Evolutionary conservation across 2,797 vertebrate species (phyloP), one percentile per base, ranked within the genome.

Genomic region (Ceryle rudis): DNA sequence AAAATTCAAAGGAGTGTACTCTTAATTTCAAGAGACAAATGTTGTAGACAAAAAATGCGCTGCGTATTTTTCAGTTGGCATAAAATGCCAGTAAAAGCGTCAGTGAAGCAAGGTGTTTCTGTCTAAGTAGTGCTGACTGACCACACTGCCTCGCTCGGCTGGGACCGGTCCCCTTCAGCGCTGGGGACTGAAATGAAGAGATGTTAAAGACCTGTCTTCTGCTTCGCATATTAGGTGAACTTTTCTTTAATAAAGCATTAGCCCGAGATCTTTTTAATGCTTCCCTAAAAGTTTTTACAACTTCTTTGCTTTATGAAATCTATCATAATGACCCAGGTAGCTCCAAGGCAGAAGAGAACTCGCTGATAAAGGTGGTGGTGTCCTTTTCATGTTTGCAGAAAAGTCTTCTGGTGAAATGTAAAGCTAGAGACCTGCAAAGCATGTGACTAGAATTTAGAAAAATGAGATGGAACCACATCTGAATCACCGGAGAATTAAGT

Each of bases 221-320:
- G 28, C 71, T 65, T 87, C 3, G 0, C 14, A 1, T 57, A 19
- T 69, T 77, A 5, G 0, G 18, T 62, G 81, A 96, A 87, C 75
- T 89, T 90, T 71, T 90, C 37, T 75, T 92, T 90, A 83, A 72
- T 87, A 89, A 91, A 91, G 47, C 57, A 77, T 87, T 71, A 79
- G 35, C 21, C 41, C 26, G n/a, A 85, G 41, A 87, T 90, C 60
- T 90, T 90, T 89, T 93, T 83, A 92, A 69, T 83, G 57, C 74
- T 91, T 91, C 81, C 61, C 69, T 78, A 81, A 94, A 93, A 81
- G 26, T 85, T 96, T 94, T 91, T 92, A 89, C 54, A 88, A 16
- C n/a, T 77, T 80, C 89, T 79, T 81, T 72, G 33, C 64, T 69
- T 82, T 81, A 49, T 81, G 84, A 94, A 89, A 89, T 93, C 54